Base-by-base conservation (phyloP, 2,888 invertebrate species). In the Platycnemis pennipes region DNA sequence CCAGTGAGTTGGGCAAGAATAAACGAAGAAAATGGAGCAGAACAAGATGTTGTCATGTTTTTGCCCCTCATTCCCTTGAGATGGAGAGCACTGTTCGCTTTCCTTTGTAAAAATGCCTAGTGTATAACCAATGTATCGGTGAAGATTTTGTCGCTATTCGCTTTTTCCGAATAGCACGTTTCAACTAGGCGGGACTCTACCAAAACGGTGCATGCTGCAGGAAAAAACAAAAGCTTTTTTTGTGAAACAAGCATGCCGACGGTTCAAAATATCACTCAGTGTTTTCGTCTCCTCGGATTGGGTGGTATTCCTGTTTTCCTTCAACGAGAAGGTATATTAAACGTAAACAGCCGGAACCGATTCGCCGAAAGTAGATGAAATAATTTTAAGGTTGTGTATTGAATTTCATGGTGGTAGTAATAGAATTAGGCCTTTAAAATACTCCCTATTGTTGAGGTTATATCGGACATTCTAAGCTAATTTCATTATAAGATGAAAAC, bases 21-120 rank as follows among this genome's bases (percentile, higher is more conserved):
- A 37, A 77, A 77, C 13, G 31, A 26, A 37, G 77, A 77, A 77
- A 77, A 77, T 77, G 77, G 77, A 77, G 77, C 77, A 77, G 77
- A 77, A 77, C 77, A 37, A 77, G 37, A 37, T 77, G 8, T 26
- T 77, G 77, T 37, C 77, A 77, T 77, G 31, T 77, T 77, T 77
- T 77, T 77, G 77, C 26, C 77, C 31, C 37, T 13, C 3, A 37
- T 31, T 77, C 77, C 37, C 16, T 77, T 37, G 13, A 37, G 77
- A 11, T 37, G 37, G 13, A 31, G n/a, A 31, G 77, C n/a, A 11
- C 13, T 77, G 77, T 77, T 77, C 37, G 77, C 77, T 31, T 77
- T 77, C 37, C 31, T 77, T 77, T 37, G 77, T 37, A 13, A 77
- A 8, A 77, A 16, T 77, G 8, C 13, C 31, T 13, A 77, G 77